Evolutionary conservation across 2,797 vertebrate genomes (phyloP).

Genomic region (Dermochelys coriacea): DNA sequence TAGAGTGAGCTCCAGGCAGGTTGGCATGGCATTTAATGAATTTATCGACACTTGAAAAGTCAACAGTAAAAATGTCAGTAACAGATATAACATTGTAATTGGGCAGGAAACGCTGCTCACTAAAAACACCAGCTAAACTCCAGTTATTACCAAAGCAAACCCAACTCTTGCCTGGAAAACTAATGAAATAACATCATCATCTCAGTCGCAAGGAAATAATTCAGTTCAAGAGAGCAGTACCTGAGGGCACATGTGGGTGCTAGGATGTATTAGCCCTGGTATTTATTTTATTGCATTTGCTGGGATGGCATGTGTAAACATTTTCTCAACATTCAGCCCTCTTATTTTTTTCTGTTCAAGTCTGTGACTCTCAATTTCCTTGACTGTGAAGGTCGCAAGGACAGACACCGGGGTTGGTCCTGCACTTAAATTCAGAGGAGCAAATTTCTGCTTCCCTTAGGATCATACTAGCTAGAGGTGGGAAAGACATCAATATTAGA

Average conservation of each 20-base stretch:
- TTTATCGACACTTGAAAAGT: not conserved
- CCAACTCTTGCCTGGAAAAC: conserved; percentile 33
- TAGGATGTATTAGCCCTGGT: not conserved
- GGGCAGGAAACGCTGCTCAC: not conserved
- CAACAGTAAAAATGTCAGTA: not conserved
- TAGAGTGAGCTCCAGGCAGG: not conserved
- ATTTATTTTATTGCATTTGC: not conserved
- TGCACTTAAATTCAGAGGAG: not conserved
- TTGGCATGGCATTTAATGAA: not conserved
- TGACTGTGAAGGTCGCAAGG: not conserved
- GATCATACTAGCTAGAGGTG: not conserved
- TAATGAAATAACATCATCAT: not conserved
- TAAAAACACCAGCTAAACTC: not conserved
- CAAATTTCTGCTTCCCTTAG: not conserved
- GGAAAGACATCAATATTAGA: not conserved
- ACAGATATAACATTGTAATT: not conserved
- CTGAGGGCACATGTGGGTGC: not conserved
- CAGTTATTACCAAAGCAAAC: not conserved
- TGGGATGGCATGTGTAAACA: not conserved
- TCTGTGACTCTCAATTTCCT: not conserved
- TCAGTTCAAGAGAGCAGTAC: not conserved
- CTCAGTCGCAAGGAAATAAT: not conserved
- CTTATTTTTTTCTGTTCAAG: not conserved
- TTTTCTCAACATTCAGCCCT: not conserved
- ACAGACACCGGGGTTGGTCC: not conserved